Conservation (phyloP, 2,888 invertebrate genomes). For the Sarcophaga subvicina region DNA sequence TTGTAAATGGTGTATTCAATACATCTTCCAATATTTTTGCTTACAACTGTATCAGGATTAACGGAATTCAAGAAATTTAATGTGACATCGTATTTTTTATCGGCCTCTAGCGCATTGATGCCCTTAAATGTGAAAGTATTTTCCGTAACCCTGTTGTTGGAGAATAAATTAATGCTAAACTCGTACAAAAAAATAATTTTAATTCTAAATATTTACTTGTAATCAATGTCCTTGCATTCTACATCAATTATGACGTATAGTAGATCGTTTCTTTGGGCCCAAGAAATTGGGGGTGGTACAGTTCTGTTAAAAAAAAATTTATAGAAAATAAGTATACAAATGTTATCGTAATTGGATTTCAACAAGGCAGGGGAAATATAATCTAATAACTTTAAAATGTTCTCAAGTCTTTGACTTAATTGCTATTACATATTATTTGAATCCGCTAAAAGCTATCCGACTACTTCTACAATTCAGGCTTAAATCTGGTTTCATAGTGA, state of each 20-base stretch:
- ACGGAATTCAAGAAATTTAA: constrained; percentile 93
- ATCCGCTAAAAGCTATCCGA: no score
- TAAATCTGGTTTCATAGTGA: no score
- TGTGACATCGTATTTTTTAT: constrained; percentile 93
- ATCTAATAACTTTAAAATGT: no score
- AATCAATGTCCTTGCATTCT: constrained; percentile 92
- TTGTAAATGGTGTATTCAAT: constrained; percentile 89
- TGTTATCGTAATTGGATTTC: no score
- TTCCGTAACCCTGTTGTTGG: constrained; percentile 85
- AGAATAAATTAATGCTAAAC: no score
- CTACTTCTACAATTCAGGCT: no score
- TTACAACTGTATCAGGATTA: constrained; percentile 89
- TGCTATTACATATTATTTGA: no score
- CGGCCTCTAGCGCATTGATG: constrained; percentile 89
- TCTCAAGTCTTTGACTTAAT: no score
- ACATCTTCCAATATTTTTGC: constrained; percentile 88
- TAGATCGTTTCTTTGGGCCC: constrained; percentile 94
- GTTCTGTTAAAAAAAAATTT: constrained; percentile 71
- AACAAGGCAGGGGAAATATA: no score
- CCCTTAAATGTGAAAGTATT: constrained; percentile 92
- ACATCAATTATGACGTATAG: constrained; percentile 95
- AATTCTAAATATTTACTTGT: constrained; percentile 85
- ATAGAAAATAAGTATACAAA: background rate
- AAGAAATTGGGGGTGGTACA: constrained; percentile 91
- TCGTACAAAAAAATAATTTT: no score